phyloP scores from a whole-genome alignment of 2,888 invertebrate genomes.

The Chironomus tentans region DNA sequence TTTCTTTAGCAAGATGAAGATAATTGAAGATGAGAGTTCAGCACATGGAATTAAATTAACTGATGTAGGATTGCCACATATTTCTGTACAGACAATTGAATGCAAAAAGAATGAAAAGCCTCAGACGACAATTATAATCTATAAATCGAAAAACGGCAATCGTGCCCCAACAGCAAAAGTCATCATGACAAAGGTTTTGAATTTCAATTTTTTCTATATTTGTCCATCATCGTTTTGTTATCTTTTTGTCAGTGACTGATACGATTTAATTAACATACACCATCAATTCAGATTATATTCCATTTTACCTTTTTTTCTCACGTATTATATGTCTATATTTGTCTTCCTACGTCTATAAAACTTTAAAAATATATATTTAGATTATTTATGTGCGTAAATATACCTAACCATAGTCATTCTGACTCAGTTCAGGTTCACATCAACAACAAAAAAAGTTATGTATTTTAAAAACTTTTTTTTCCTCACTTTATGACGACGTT shows the following conservation, averaged over 20 bases:
- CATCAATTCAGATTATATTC: not conserved
- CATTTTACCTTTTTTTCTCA: not conserved
- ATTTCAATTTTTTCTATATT: not conserved
- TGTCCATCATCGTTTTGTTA: not conserved
- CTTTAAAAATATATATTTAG: not conserved
- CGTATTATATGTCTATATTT: not conserved
- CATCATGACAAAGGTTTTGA: slow-evolving; percentile 18
- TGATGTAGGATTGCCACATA: slow-evolving; percentile 21
- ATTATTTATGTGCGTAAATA: not conserved
- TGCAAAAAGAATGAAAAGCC: slow-evolving; percentile 24
- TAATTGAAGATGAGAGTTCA: slow-evolving; percentile 17
- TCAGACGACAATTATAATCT: slow-evolving; percentile 19
- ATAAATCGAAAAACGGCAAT: slow-evolving; percentile 24
- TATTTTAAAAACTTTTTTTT: not conserved
- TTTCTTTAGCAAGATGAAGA: not conserved
- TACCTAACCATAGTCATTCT: not conserved
- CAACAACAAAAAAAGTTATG: too few species aligned
- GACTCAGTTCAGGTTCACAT: too few species aligned
- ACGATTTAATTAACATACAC: not conserved
- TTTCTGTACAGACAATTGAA: slow-evolving; percentile 24
- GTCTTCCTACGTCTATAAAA: not conserved
- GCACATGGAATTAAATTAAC: slow-evolving; percentile 17
- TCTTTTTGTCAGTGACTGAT: not conserved
- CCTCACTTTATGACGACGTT: not conserved
- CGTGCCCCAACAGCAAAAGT: slow-evolving; percentile 25